phyloP scores from a whole-genome alignment of 1,140 invertebrate species.

The Apis cerana region DNA sequence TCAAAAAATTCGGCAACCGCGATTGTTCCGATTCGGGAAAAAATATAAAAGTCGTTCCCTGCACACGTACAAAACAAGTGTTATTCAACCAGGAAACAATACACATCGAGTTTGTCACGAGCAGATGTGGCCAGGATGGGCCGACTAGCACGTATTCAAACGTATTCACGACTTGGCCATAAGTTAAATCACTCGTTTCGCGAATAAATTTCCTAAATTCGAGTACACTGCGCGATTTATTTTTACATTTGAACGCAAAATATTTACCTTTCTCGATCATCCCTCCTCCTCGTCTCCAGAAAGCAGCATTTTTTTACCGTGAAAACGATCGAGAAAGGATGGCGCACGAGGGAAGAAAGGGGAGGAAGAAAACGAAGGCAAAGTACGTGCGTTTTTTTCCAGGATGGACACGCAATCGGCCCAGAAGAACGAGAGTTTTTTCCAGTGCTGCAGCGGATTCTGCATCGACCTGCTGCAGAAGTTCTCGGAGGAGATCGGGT shows the following conservation, averaged over 20 bases:
- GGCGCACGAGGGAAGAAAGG: too few species aligned
- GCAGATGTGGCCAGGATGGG: conserved; percentile 12
- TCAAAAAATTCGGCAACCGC: not conserved
- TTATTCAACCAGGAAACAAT: not conserved
- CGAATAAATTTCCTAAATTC: not conserved
- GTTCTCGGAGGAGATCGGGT: conserved; percentile 95
- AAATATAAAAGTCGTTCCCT: too few species aligned
- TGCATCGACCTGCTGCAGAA: conserved; percentile 97
- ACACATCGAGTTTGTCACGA: conserved; percentile 8
- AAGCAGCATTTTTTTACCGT: too few species aligned
- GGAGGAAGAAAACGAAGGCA: too few species aligned
- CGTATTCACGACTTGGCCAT: conserved; percentile 7
- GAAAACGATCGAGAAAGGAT: too few species aligned
- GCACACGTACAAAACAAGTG: not conserved
- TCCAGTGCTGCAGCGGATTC: conserved; percentile 98
- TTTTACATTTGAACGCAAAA: too few species aligned
- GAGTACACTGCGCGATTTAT: not conserved
- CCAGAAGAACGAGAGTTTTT: conserved; percentile 91
- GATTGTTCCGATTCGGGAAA: too few species aligned
- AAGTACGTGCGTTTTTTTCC: conserved; percentile 62
- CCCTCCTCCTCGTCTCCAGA: not conserved
- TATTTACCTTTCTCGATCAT: too few species aligned
- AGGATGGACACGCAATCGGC: conserved; percentile 90
- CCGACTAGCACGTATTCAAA: not conserved
- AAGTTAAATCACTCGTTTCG: conserved; percentile 16